Conservation (phyloP, 2,113 vertebrate genomes). For the Chamaea fasciata region DNA sequence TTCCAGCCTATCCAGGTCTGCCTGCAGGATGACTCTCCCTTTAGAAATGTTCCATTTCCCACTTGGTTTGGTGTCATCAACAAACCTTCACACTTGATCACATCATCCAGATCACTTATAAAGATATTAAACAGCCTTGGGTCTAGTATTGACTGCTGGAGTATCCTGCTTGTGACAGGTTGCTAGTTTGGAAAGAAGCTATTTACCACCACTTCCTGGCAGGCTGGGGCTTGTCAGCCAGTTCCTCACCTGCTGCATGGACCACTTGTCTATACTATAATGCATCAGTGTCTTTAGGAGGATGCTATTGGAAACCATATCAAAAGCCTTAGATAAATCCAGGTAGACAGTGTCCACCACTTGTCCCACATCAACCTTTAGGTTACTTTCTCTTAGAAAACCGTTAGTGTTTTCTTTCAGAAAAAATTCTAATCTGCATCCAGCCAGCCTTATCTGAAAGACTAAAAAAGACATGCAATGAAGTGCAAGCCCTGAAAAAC, state of each 20-base stretch:
- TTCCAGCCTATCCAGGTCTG: not conserved
- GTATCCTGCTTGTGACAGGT: not conserved
- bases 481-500: not conserved
- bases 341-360: not conserved
- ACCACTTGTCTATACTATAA: not conserved
- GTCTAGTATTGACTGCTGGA: no score
- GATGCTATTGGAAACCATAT: not conserved
- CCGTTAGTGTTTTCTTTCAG: not conserved
- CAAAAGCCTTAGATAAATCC: not conserved
- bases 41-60: not conserved
- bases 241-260: not conserved
- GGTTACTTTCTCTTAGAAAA: not conserved
- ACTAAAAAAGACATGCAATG: not conserved
- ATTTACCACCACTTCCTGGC: not conserved
- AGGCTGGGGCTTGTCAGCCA: not conserved
- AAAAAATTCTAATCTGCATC: not conserved
- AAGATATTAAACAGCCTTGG: not conserved
- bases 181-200: not conserved
- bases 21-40: not conserved
- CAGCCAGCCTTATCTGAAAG: not conserved
- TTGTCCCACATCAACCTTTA: not conserved
- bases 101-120: not conserved
- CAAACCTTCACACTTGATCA: not conserved
- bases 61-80: not conserved
- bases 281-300: rapidly evolving